Conservation (phyloP, 2,888 invertebrate species). For the Gymnocheta viridis region DNA sequence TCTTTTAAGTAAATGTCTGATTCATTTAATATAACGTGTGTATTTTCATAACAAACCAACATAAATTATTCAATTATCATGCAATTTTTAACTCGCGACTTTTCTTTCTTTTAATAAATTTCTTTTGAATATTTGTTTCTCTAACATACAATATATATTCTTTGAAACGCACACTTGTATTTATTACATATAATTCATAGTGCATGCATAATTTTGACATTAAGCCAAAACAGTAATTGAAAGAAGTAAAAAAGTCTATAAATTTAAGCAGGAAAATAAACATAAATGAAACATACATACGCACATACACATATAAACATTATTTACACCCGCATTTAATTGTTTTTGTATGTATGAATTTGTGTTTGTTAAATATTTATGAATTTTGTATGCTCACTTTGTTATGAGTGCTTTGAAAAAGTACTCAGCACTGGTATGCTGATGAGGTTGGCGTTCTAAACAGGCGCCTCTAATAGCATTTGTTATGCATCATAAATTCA, state of each 20-base stretch:
- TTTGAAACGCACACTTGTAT: background rate
- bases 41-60: too few relatives aligned
- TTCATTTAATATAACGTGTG: background rate
- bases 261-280: background rate
- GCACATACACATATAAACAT: constrained; percentile 25
- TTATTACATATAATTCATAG: background rate
- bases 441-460: constrained; percentile 18
- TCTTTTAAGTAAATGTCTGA: too few relatives aligned
- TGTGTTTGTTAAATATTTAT: constrained; percentile 22
- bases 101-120: background rate
- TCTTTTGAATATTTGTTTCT: background rate
- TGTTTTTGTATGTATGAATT: constrained; percentile 34
- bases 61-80: background rate
- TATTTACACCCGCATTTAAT: constrained; percentile 65
- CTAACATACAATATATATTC: background rate
- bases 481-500: constrained; percentile 62
- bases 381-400: constrained; percentile 47
- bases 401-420: constrained; percentile 25
- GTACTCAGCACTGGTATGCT: background rate
- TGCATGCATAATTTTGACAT: constrained; percentile 37
- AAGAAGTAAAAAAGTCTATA: background rate
- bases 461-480: constrained; percentile 67
- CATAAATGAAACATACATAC: background rate
- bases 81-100: background rate
- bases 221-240: constrained; percentile 9